A percentile compares a stretch with the other conserved stretches of the same genome.
Evolutionary conservation across 1,140 invertebrate genomes (phyloP).

Genomic region (Phenacoccus solenopsis): DNA sequence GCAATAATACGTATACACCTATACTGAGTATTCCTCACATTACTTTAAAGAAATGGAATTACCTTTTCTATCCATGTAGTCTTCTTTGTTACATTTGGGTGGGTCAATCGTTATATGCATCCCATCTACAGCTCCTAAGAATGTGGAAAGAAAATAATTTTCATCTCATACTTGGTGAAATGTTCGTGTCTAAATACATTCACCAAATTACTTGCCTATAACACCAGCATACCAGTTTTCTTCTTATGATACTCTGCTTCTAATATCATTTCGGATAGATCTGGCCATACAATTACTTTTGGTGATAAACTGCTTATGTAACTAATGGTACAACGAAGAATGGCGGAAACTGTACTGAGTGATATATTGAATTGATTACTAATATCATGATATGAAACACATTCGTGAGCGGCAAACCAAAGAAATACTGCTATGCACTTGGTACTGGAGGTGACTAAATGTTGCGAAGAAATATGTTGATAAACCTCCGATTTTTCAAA

Average conservation of each 20-base stretch:
- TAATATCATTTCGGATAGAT: background rate
- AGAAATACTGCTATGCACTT: no score
- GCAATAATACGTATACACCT: no score
- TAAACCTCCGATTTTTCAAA: no score
- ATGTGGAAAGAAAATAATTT: background rate
- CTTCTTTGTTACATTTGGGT: background rate
- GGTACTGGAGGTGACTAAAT: no score
- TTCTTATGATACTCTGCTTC: background rate
- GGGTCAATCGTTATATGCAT: background rate
- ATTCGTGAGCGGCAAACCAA: no score
- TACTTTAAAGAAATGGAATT: no score
- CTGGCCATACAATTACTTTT: background rate
- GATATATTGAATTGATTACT: no score
- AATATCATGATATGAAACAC: no score
- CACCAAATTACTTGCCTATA: no score
- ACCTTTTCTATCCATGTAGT: background rate
- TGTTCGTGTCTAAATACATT: background rate
- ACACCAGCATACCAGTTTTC: background rate
- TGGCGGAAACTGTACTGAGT: no score
- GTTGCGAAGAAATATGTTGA: no score
- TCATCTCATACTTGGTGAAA: background rate
- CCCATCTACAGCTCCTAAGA: background rate
- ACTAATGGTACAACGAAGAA: background rate
- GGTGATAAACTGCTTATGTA: background rate
- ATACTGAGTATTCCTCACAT: no score